Base-by-base conservation (phyloP, 53 echinoderm and acorn worm species). In the Holothuria leucospilota region DNA sequence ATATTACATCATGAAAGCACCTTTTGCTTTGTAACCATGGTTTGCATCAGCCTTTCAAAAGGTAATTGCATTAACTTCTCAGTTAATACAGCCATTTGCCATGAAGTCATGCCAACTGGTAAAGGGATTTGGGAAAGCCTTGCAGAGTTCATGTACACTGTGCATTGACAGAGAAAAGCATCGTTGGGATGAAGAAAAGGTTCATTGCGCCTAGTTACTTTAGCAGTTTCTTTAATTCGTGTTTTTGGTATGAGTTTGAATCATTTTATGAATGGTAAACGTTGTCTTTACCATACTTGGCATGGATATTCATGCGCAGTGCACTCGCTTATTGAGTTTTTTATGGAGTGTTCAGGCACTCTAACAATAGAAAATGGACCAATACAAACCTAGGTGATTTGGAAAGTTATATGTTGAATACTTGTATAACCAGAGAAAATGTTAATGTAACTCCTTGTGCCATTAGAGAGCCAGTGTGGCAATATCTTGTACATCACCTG, bases 221-320 rank as follows among this genome's bases (percentile, higher is more conserved):
- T 30, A 39, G 71, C 20, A 40, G 7, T 71, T 21, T 71, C 12
- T 39, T 39, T 40, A 5, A 40, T 8, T 2, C n/a, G 7, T 10
- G 4, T 56, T 77, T 4, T 7, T 0, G 24, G 0, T 24, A 77
- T 77, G 77, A 53, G 5, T n/a, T 23, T 49, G 28, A 8, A 1
- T 23, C 77, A 77, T 77, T 77, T 77, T 42, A 77, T 49, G 56
- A 77, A 77, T 51, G 77, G 77, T 56, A 77, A n/a, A 15, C 77
- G 52, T n/a, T 77, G 77, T 16, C 24, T 77, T 8, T 77, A 77
- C 28, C 77, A 77, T 51, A 11, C 16, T 11, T 77, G 77, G 75
- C 75, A 74, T 74, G 75, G 75, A 6, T 77, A 51, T 28, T 77
- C 77, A n/a, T 77, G 77, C 25, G 77, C 77, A 51, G 16, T 77